Base-by-base conservation (phyloP, 2,797 vertebrate genomes). In the Echiichthys vipera region DNA sequence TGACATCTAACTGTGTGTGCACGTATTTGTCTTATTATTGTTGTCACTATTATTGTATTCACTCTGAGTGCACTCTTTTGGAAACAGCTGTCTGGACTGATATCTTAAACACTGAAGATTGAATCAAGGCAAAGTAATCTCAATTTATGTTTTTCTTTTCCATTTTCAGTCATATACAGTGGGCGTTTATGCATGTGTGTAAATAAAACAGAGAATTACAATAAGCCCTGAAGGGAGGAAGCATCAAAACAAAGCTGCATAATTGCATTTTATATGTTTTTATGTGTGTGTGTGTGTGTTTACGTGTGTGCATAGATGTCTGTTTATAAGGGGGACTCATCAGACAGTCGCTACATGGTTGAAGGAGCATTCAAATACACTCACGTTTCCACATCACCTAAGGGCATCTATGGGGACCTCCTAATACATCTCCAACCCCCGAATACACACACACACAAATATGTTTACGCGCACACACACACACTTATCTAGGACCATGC, bases 341-440 rank as follows among this genome's bases (percentile, higher is more conserved):
- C 82, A 86, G 85, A 87, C 80, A 71, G 77, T 71, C 22, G 39
- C 75, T 71, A 37, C 83, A 83, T 64, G 80, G 77, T 58, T 90
- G 84, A 85, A 78, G 74, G 73, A 87, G 83, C 81, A 87, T 70
- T 88, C 81, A 69, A 59, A 84, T 59, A 76, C 62, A 77, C 67
- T 85, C 77, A 80, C 54, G 75, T 87, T 84, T 62, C 80, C 71
- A 46, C 39, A 58, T 66, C 71, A 91, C 82, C 87, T 84, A 8
- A 53, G 83, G 88, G 84, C 75, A 88, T 90, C 58, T 74, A 22
- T 47, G 50, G 79, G 71, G 74, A 65, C 64, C 68, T 74, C 65
- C 62, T 25, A 58, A 74, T 80, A 55, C 46, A 74, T 70, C 65
- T 54, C 61, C 32, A 53, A 18, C 64, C 32, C 39, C 47, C 37